Evolutionary conservation across 1,140 invertebrate species (phyloP).

Genomic region (Drosophila arizonae): DNA sequence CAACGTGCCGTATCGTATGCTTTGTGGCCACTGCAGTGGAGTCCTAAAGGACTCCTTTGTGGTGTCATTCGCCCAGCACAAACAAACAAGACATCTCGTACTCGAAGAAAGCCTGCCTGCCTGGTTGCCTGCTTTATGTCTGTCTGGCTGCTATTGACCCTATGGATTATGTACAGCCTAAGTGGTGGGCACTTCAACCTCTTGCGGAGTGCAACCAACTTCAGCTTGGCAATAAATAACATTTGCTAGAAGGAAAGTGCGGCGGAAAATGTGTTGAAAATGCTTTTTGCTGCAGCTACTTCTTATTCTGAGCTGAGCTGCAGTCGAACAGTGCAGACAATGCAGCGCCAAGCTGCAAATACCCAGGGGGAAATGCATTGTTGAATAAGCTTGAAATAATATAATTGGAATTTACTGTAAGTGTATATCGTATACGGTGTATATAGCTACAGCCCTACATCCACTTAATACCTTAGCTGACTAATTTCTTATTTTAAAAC

Average conservation of each 20-base stretch:
- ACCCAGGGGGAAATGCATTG: not conserved
- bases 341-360: slow-evolving; percentile 1
- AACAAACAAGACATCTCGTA: slow-evolving; percentile 37
- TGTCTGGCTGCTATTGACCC: slow-evolving; percentile 59
- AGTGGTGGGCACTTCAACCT: slow-evolving; percentile 59
- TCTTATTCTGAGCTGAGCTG: slow-evolving; percentile 3
- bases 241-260: slow-evolving; percentile 24
- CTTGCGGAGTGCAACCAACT: slow-evolving; percentile 38
- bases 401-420: not conserved
- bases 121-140: slow-evolving; percentile 2
- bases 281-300: slow-evolving; percentile 7
- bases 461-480: too few species aligned
- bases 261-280: slow-evolving; percentile 38
- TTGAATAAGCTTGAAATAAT: not conserved
- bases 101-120: not conserved
- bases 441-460: too few species aligned
- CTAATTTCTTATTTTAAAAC: too few species aligned
- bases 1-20: slow-evolving; percentile 30
- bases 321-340: slow-evolving; percentile 10
- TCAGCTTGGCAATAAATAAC: slow-evolving; percentile 58
- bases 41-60: slow-evolving; percentile 24
- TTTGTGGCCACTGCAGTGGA: slow-evolving; percentile 23
- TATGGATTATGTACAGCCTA: slow-evolving; percentile 70
- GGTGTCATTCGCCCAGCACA: slow-evolving; percentile 28
- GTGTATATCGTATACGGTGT: too few species aligned